Conservation (phyloP, 2,888 invertebrate genomes). For the Acanthococcus lagerstroemiae region DNA sequence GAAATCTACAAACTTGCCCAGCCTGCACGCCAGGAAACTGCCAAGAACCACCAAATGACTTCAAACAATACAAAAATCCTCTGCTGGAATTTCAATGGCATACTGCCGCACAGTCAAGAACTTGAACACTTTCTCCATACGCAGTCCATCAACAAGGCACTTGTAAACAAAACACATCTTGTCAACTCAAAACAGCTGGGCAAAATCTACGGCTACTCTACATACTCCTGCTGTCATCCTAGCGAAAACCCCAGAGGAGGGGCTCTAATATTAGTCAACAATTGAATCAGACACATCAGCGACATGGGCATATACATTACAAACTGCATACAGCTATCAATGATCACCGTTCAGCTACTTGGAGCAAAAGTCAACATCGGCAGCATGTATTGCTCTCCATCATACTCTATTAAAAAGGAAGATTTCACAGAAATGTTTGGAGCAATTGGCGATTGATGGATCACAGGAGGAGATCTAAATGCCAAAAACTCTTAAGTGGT, state of each 20-base stretch:
- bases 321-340: background rate
- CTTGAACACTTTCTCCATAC: background rate
- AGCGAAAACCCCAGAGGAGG: background rate
- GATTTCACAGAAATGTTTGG: background rate
- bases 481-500: background rate
- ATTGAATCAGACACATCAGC: background rate
- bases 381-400: background rate
- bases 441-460: background rate
- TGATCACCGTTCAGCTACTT: background rate
- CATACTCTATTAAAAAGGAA: background rate
- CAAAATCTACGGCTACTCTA: background rate
- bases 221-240: background rate
- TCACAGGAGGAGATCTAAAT: background rate
- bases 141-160: background rate
- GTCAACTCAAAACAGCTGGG: background rate
- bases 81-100: background rate
- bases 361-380: background rate
- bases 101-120: background rate
- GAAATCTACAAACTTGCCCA: background rate
- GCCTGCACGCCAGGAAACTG: background rate
- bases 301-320: background rate
- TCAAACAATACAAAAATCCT: background rate
- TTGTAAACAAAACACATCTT: too few species aligned
- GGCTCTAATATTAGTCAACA: background rate
- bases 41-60: background rate